Conservation (phyloP, 2,797 vertebrate genomes). For the Crotalus adamanteus region DNA sequence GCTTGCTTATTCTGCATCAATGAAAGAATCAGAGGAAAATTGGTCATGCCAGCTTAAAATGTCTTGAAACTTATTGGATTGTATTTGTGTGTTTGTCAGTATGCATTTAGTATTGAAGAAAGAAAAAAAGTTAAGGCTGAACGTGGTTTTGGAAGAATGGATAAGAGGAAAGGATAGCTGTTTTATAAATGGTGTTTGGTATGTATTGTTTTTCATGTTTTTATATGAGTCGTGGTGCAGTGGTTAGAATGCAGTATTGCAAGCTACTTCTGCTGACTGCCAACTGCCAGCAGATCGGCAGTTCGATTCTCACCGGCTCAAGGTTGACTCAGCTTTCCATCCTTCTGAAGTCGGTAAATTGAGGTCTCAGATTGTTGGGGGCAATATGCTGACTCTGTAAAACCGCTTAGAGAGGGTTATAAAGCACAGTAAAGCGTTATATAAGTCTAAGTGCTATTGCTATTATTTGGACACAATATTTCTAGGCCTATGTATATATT, state of each 20-base stretch:
- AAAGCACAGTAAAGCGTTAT: no score
- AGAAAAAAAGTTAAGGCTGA: background rate
- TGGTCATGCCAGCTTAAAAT: background rate
- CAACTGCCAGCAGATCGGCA: no score
- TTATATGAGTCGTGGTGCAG: background rate
- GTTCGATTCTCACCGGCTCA: no score
- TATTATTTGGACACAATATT: constrained; percentile 15
- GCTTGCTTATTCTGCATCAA: background rate
- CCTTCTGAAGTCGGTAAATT: no score
- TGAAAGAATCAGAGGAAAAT: background rate
- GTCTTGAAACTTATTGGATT: background rate
- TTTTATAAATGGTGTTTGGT: background rate
- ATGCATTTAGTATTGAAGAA: background rate
- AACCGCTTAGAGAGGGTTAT: no score
- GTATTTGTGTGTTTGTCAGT: background rate
- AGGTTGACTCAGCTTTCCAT: no score
- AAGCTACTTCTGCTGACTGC: no score
- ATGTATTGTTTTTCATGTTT: constrained; percentile 1
- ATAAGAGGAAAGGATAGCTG: background rate
- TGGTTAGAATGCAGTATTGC: no score
- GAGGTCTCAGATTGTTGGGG: no score
- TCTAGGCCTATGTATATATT: background rate
- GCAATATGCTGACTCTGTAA: no score
- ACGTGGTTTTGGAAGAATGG: background rate
- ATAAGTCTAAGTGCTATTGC: no score